Base-by-base conservation (phyloP, 2,113 vertebrate species). In the Nycticebus coucang region DNA sequence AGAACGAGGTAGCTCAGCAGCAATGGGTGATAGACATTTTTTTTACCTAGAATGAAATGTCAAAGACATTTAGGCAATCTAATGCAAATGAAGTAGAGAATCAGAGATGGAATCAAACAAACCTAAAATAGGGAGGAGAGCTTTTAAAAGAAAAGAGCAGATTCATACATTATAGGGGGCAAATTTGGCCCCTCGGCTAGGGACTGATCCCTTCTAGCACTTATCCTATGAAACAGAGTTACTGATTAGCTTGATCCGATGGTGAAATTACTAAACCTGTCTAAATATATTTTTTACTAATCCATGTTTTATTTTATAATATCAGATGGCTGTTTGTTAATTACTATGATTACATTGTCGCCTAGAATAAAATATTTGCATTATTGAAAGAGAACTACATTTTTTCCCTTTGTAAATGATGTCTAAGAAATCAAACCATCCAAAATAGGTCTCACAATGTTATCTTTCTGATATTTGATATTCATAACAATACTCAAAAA, bases 401-500 rank as follows among this genome's bases (percentile, higher is more conserved):
- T 82, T 86, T 81, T 28, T 66, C 35, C 91, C 57, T 78, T 5
- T 8, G 12, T 90, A 87, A 77, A 85, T 30, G 2, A 26, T 74
- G 2, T 35, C 14, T 22, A 57, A 92, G 85, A 80, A 95, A 53
- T 3, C 14, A 33, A 79, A 64, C 35, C 19, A 35, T 77, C 21
- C 84, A 59, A 84, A 93, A 87, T 75, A 45, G 35, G 9, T 1
- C 45, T 87, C 8, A 66, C 0, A 71, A 37, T 14, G 37, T 84
- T 68, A 28, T 26, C 24, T 82, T 64, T 78, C 53, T 55, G 79
- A 92, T 60, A 41, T 5, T 82, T 71, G 21, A 30, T 24, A 53
- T 91, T 64, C 24, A 79, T 75, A 60, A 93, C 30, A 71, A 69
- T 89, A 72, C 33, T 72, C 6, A 92, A 95, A 79, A 10, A 85